Conservation (phyloP, 2,113 vertebrate species). For the Grammomys dolichurus region DNA sequence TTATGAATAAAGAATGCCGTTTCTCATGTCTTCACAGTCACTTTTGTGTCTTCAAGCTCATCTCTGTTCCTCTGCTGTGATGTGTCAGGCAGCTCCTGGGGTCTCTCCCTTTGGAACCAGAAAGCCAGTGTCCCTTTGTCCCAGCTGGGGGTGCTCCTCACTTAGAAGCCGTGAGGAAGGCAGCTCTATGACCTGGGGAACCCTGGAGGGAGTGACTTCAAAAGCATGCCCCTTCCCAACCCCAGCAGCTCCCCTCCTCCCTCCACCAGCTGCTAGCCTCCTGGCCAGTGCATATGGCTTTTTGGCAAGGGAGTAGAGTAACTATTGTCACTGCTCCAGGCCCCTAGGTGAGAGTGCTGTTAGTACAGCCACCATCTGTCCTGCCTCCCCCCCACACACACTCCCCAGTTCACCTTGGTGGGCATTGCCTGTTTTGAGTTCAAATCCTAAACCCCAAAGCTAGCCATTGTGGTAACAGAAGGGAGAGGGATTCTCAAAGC, state of each 20-base stretch:
- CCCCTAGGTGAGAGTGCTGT: background rate
- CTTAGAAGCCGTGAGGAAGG: background rate
- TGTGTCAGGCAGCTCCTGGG: background rate
- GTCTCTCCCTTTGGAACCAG: background rate
- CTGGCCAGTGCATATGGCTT: background rate
- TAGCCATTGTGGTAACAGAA: background rate
- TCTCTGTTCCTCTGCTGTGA: background rate
- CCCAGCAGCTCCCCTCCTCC: background rate
- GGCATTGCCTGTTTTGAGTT: background rate
- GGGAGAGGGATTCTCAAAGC: background rate
- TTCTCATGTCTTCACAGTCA: constrained; percentile 47
- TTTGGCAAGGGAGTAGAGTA: constrained; percentile 28
- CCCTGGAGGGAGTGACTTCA: background rate
- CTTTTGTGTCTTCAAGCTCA: background rate
- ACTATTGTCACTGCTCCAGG: background rate
- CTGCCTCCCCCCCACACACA: background rate
- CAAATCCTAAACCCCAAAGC: background rate
- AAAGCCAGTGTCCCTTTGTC: background rate
- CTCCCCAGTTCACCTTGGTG: background rate
- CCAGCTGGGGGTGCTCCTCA: background rate
- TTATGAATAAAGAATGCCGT: constrained; percentile 88
- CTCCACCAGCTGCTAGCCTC: background rate
- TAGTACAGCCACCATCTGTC: constrained; percentile 50
- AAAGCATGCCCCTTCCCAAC: background rate
- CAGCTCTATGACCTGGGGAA: accelerated